A percentile compares a stretch with the other conserved stretches of the same genome.
Evolutionary conservation across 2,797 vertebrate genomes (phyloP).

Genomic region (Cryptoprocta ferox): DNA sequence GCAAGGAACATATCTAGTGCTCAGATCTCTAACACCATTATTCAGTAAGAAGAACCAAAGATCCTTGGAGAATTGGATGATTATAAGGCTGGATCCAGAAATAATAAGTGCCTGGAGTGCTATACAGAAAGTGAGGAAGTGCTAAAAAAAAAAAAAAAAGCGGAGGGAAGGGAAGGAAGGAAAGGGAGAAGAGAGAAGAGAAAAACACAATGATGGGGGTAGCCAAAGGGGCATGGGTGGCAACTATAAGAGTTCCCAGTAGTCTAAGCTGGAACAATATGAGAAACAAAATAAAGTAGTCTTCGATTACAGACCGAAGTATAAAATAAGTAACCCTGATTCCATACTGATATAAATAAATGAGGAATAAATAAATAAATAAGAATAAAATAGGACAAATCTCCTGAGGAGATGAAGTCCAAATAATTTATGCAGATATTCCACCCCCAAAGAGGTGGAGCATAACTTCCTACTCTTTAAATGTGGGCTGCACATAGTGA

Average conservation of each 20-base stretch:
- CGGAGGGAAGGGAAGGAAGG: too few relatives aligned
- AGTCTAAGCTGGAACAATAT: not conserved
- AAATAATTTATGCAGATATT: not conserved
- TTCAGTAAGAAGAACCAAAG: not conserved
- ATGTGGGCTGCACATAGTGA: not conserved
- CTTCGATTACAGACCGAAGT: not conserved
- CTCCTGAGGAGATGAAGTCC: not conserved
- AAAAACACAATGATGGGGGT: not conserved
- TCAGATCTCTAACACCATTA: not conserved
- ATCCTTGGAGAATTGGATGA: not conserved
- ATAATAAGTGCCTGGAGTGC: not conserved
- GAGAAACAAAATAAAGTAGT: not conserved
- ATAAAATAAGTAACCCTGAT: not conserved
- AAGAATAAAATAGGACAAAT: not conserved
- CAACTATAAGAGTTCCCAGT: not conserved
- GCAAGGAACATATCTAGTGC: not conserved
- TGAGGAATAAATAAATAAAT: not conserved
- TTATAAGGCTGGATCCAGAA: not conserved
- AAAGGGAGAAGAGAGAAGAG: not conserved
- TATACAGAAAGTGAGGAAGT: not conserved
- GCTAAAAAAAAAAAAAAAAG: not conserved
- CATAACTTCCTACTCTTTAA: not conserved
- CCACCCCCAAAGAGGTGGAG: not conserved
- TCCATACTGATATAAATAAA: not conserved
- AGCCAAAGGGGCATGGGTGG: not conserved